Evolutionary conservation across 2,888 invertebrate species (phyloP), one percentile per base, ranked within the genome.

Genomic region (Drosophila neotestacea): DNA sequence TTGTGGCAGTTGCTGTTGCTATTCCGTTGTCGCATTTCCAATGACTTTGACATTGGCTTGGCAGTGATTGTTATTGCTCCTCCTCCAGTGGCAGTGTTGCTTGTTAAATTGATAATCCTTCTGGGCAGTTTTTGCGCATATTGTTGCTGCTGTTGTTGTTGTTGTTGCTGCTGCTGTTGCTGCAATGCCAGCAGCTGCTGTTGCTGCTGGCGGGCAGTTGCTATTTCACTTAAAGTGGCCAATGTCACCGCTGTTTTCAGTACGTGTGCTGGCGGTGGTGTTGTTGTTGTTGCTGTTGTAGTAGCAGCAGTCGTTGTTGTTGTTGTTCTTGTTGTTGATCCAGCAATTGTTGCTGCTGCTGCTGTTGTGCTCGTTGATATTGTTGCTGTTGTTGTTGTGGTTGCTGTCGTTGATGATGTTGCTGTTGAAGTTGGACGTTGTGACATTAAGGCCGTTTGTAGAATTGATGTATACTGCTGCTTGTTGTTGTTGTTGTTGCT

Each of bases 401-500:
- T 3, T 47, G 28, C 10, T 48, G 77, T 61, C 60, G 79, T 85
- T 70, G 77, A 54, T 60, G 84, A 28, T 58, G 79, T 64, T 44
- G 84, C 41, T 41, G 79, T 52, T 70, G 81, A 74, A 64, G 84
- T 71, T 77, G 88, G 79, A 81, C 90, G 91, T 80, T 92, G 91
- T 70, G 92, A 91, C 90, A 92, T 90, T 82, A 92, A 85, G 84
- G 92, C 92, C 75, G 92, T 85, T 81, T 92, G 92, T 75, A 92
- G 77, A 79, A 92, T 92, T 77, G 92, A 92, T 82, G 90, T 92
- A 81, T 92, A 92, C 65, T 89, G 39, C 11, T 16, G 39, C 6
- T n/a, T n/a, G n/a, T n/a, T n/a, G n/a, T n/a, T n/a, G n/a, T n/a
- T 39, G 39, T 16, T 89, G 85, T 58, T 70, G 76, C 13, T 73